Evolutionary conservation across 1,140 invertebrate genomes (phyloP).

Genomic region (Sitobion miscanthi): DNA sequence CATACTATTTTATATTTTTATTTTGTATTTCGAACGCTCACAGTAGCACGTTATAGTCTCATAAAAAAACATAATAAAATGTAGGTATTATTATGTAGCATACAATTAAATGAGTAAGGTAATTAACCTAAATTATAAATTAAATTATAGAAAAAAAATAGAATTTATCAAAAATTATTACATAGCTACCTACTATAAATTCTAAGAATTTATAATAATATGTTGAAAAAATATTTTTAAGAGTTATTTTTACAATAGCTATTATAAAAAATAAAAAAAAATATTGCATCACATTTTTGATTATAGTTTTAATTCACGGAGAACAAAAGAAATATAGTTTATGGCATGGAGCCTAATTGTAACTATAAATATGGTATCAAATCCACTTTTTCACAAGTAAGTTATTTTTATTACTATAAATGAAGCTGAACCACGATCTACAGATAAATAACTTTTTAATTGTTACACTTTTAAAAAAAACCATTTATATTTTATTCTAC

Average conservation of each 20-base stretch:
- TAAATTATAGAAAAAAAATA: neutral
- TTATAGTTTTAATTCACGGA: neutral
- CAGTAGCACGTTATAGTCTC: neutral
- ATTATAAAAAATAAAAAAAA: neutral
- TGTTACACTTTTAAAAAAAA: neutral
- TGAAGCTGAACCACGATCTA: neutral
- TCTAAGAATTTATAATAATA: no score
- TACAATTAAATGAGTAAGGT: neutral
- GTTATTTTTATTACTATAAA: conserved; percentile 4
- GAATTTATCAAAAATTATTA: neutral
- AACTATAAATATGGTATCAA: conserved; percentile 34
- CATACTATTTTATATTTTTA: neutral
- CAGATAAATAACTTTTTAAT: neutral
- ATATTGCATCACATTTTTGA: neutral
- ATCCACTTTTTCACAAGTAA: conserved; percentile 51
- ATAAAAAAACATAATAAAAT: neutral
- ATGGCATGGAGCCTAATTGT: conserved; percentile 18
- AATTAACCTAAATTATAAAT: neutral
- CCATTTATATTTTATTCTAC: neutral
- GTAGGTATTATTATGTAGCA: no score
- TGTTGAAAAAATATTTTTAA: neutral
- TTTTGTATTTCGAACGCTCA: neutral
- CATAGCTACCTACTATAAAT: neutral
- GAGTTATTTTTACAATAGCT: neutral
- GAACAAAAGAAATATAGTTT: neutral